phyloP scores from a whole-genome alignment of 2,113 vertebrate genomes.

The Orthonyx spaldingii region DNA sequence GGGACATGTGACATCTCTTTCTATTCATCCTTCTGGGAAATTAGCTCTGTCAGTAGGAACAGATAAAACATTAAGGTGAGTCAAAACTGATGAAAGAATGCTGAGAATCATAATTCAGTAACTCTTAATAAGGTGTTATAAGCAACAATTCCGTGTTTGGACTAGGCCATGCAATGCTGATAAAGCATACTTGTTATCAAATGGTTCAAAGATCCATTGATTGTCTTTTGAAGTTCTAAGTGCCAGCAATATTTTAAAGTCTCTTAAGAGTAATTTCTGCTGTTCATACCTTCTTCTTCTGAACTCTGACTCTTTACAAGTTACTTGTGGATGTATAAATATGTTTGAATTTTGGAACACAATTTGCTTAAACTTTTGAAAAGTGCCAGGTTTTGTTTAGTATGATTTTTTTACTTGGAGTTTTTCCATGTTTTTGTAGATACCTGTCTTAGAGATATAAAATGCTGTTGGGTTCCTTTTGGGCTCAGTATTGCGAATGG shows the following conservation, averaged over 20 bases:
- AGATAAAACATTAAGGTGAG: constrained; percentile 91
- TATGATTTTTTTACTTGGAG: background rate
- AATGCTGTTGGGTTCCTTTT: background rate
- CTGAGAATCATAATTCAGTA: background rate
- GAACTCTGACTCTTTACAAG: background rate
- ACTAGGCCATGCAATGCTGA: background rate
- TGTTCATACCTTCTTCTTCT: background rate
- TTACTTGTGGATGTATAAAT: background rate
- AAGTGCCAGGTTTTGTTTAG: background rate
- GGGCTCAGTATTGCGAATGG: background rate
- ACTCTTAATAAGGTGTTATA: background rate
- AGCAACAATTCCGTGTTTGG: background rate
- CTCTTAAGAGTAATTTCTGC: background rate
- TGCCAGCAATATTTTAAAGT: background rate
- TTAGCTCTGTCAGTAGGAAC: constrained; percentile 92
- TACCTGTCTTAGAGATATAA: background rate
- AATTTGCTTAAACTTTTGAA: background rate
- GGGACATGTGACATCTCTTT: constrained; percentile 87
- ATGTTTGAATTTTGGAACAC: background rate
- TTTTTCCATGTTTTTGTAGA: background rate
- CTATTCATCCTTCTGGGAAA: constrained; percentile 95
- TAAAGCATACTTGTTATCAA: background rate
- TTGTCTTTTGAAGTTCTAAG: background rate
- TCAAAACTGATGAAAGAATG: background rate
- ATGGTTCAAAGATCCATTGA: background rate